Base-by-base conservation (phyloP, 2,888 invertebrate genomes). In the Sesia bembeciformis region DNA sequence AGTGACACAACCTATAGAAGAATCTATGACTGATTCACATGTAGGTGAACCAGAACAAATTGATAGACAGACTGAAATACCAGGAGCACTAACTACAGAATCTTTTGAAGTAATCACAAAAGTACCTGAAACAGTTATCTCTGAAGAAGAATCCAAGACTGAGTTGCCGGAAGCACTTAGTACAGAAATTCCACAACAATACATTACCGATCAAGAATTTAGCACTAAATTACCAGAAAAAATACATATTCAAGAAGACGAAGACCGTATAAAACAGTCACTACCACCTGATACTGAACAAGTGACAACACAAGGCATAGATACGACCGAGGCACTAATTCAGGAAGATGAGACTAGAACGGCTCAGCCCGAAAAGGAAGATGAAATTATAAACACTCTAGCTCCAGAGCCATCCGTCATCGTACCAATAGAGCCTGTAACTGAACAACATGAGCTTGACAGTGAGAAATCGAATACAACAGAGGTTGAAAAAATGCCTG, bases 391-490 rank as follows among this genome's bases (percentile, higher is more conserved):
- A 23, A 23, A 23, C 23, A 23, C 23, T 23, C 23, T 23, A 1
- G 23, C 23, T 23, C 23, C 23, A 2, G 23, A 23, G 2, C 23
- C 23, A 23, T 23, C 23, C 1, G 23, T 41, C 50, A 40, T 53
- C 52, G 49, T 55, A 57, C 46, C 57, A 57, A 40, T 57, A 54
- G 51, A 41, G 49, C 39, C 49, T 40, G 51, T 52, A 52, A 57
- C 63, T 49, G 54, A 55, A 52, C 46, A 51, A 49, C 57, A 62
- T 49, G 52, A 58, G 53, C 23, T 5, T 23, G 23, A 23, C 23
- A 23, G 23, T 23, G 23, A 23, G 23, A 23, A 40, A 39, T 49
- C 4, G 46, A 43, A 40, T 4, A 39, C 23, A 23, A 23, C 23
- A 23, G 23, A 23, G 23, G 23, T 23, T 23, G 23, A 23, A 23